Conservation (phyloP, 2,888 invertebrate species). For the Malthinus seriepunctatus region DNA sequence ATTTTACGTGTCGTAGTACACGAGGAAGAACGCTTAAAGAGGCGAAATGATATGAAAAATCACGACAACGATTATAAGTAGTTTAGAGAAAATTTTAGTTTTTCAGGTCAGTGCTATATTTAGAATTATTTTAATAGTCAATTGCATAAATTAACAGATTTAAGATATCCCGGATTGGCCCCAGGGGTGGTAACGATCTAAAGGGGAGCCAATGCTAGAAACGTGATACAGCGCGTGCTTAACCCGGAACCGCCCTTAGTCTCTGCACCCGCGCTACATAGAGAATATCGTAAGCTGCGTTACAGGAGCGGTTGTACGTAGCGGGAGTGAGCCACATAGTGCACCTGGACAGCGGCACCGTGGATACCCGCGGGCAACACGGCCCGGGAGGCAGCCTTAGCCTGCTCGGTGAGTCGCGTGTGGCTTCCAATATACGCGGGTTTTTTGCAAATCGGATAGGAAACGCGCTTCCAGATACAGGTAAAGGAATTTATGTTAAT, state of each 20-base stretch:
- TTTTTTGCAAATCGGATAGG: slow-evolving; percentile 70
- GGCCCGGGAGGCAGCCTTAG: slow-evolving; percentile 59
- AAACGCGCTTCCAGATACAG: slow-evolving; percentile 73
- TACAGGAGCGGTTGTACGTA: slow-evolving; percentile 47
- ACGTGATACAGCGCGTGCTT: slow-evolving; percentile 33
- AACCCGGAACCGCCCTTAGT: slow-evolving; percentile 51
- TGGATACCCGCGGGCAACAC: slow-evolving; percentile 51
- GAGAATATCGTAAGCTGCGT: slow-evolving; percentile 44
- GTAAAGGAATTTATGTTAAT: slow-evolving; percentile 54
- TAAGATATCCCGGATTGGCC: slow-evolving; percentile 30
- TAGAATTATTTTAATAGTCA: slow-evolving; percentile 27
- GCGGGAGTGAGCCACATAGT: slow-evolving; percentile 49
- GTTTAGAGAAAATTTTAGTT: slow-evolving; percentile 8
- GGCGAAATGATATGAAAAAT: background rate
- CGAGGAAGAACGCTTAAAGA: background rate
- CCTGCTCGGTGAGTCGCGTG: slow-evolving; percentile 68
- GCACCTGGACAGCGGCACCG: slow-evolving; percentile 54
- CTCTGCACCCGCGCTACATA: slow-evolving; percentile 55
- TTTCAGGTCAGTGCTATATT: slow-evolving; percentile 28
- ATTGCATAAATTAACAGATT: slow-evolving; percentile 32
- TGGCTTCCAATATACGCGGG: slow-evolving; percentile 74
- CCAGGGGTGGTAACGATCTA: slow-evolving; percentile 38
- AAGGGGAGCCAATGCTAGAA: slow-evolving; percentile 31
- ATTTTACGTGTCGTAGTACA: background rate
- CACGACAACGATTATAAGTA: background rate